These are phyloP conservation scores for Tridacna crocea DNA, from an alignment of 2,888 invertebrate genomes.

Conservation along the genomic window DNA sequence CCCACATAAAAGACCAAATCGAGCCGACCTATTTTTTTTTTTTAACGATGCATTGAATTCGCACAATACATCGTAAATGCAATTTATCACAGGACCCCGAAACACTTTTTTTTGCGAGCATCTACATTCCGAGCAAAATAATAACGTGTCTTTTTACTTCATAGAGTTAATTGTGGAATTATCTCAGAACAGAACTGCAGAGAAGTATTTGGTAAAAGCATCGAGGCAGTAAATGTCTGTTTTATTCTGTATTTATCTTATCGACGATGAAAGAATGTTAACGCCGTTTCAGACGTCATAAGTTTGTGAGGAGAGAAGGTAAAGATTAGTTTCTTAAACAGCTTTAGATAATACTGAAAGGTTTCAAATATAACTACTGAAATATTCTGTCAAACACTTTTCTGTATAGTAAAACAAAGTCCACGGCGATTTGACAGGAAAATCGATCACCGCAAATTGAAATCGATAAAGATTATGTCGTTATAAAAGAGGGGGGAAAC, in stretches of 20 bases:
- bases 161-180: too few relatives aligned
- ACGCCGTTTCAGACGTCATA: too few relatives aligned
- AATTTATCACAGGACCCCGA: slow-evolving; percentile 15
- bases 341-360: slow-evolving; percentile 31
- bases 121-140: too few relatives aligned
- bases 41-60: slow-evolving; percentile 17
- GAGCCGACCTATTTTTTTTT: slow-evolving; percentile 10
- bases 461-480: slow-evolving; percentile 61
- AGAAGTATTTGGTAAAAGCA: too few relatives aligned
- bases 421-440: slow-evolving; percentile 29
- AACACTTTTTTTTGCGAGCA: background rate
- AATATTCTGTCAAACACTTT: slow-evolving; percentile 40
- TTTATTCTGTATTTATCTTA: too few relatives aligned
- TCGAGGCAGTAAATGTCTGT: too few relatives aligned
- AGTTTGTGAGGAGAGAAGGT: too few relatives aligned
- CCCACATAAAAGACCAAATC: slow-evolving; percentile 20
- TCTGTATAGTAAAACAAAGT: background rate
- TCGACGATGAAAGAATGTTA: too few relatives aligned
- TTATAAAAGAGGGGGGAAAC: slow-evolving; percentile 35
- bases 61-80: slow-evolving; percentile 12
- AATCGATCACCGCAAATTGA: slow-evolving; percentile 37
- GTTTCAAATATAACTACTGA: slow-evolving; percentile 41
- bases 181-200: too few relatives aligned
- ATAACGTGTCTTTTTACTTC: too few relatives aligned
- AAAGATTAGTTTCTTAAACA: background rate